These are phyloP conservation scores for Drosophila hamatofila DNA, from an alignment of 2,888 invertebrate genomes.

Conservation along the genomic window DNA sequence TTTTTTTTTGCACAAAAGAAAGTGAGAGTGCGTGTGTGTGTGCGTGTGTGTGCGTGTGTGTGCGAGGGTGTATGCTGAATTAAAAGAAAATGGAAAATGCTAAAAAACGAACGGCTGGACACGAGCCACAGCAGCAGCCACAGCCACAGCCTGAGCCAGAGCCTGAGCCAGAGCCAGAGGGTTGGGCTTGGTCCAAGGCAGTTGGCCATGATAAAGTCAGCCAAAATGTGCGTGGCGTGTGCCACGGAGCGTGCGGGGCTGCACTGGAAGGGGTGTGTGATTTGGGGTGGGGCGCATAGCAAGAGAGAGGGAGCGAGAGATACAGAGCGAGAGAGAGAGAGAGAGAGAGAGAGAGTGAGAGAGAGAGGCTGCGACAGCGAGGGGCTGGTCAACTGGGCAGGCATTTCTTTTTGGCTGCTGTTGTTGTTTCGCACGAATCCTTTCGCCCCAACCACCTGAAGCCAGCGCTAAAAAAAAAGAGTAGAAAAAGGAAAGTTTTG, in stretches of 20 bases:
- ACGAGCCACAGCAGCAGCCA: constrained; percentile 36
- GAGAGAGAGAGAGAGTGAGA: background rate
- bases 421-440: constrained; percentile 73
- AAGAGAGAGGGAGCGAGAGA: background rate
- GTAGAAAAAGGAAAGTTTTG: background rate
- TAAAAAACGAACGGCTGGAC: constrained; percentile 67
- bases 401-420: constrained; percentile 56
- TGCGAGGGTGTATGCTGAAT: constrained; percentile 63
- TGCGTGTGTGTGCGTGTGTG: constrained; percentile 32
- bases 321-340: background rate
- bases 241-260: constrained; percentile 37
- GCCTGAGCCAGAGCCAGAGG: background rate
- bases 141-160: background rate
- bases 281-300: background rate
- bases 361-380: constrained; percentile 4
- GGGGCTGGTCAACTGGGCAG: constrained; percentile 69
- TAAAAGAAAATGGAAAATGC: constrained; percentile 81
- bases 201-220: constrained; percentile 73
- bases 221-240: constrained; percentile 72
- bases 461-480: constrained; percentile 20
- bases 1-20: constrained; percentile 72
- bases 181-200: constrained; percentile 33
- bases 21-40: constrained; percentile 36
- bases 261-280: background rate
- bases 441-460: constrained; percentile 59